Conservation (phyloP, 2,888 invertebrate species). For the Nycteola revayana region DNA sequence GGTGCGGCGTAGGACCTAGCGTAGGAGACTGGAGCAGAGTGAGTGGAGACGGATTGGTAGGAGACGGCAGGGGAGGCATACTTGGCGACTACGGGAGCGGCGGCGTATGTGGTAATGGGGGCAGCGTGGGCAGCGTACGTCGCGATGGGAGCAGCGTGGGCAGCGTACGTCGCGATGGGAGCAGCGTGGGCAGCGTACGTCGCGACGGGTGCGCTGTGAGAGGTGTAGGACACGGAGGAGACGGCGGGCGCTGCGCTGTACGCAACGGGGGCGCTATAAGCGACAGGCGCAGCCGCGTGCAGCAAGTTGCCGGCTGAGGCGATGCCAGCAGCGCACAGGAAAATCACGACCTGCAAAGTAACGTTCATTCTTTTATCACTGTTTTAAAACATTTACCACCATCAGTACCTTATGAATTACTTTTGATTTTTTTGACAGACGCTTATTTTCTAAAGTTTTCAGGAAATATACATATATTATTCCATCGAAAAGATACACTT, state of each 20-base stretch:
- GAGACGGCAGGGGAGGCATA: constrained; percentile 20
- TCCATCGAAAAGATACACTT: too few relatives aligned
- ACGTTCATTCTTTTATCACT: not conserved
- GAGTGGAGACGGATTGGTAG: constrained; percentile 43
- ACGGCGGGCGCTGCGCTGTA: constrained; percentile 55
- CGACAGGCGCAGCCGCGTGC: constrained; percentile 55
- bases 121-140: constrained; percentile 28
- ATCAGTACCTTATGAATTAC: too few relatives aligned
- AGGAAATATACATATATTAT: too few relatives aligned
- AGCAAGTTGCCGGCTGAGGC: constrained; percentile 83
- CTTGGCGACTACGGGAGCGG: constrained; percentile 51
- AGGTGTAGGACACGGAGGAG: constrained; percentile 30
- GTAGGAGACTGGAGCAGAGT: constrained; percentile 53
- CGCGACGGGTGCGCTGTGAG: constrained; percentile 31
- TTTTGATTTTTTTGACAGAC: too few relatives aligned
- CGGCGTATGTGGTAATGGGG: constrained; percentile 31
- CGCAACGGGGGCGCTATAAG: constrained; percentile 63
- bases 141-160: constrained; percentile 15
- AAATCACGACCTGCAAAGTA: constrained; percentile 66
- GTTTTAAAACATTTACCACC: too few relatives aligned
- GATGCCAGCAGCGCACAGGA: constrained; percentile 81
- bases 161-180: constrained; percentile 19
- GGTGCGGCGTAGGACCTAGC: constrained; percentile 48
- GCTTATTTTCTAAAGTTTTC: too few relatives aligned
- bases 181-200: constrained; percentile 34